Conservation (phyloP, 2,113 vertebrate genomes). For the Saimiri boliviensis region DNA sequence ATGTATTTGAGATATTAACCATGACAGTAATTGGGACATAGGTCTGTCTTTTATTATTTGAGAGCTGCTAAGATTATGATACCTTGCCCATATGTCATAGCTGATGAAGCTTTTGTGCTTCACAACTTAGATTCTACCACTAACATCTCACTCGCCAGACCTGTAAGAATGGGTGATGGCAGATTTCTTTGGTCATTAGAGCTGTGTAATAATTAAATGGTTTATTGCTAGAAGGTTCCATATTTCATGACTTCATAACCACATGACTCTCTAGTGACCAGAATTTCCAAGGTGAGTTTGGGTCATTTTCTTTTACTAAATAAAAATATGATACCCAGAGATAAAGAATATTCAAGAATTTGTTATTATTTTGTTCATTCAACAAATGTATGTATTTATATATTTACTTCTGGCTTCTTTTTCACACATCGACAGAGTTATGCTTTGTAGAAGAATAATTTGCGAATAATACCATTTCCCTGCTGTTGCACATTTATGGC, state of each 20-base stretch:
- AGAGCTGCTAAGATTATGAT: not conserved
- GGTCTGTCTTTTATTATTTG: not conserved
- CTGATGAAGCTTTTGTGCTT: conserved; percentile 23
- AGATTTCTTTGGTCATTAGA: not conserved
- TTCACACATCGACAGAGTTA: not conserved
- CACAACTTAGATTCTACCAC: too few relatives aligned
- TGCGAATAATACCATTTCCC: not conserved
- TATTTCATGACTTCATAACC: conserved; percentile 56
- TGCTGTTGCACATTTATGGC: not conserved
- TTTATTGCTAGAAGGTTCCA: conserved; percentile 47
- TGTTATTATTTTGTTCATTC: conserved; percentile 18
- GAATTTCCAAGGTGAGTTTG: conserved; percentile 43
- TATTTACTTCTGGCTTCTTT: not conserved
- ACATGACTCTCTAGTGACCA: not conserved
- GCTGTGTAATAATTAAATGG: not conserved
- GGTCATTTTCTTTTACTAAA: conserved; percentile 5
- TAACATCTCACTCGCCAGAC: not conserved
- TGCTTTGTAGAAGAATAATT: not conserved
- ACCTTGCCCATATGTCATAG: not conserved
- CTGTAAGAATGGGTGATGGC: not conserved
- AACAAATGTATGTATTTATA: not conserved
- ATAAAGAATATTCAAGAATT: conserved; percentile 12
- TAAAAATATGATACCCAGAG: not conserved
- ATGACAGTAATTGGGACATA: not conserved
- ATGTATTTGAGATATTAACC: not conserved